Evolutionary conservation across 2,888 invertebrate species (phyloP).

Genomic region (Lordiphosa andalusiaca): DNA sequence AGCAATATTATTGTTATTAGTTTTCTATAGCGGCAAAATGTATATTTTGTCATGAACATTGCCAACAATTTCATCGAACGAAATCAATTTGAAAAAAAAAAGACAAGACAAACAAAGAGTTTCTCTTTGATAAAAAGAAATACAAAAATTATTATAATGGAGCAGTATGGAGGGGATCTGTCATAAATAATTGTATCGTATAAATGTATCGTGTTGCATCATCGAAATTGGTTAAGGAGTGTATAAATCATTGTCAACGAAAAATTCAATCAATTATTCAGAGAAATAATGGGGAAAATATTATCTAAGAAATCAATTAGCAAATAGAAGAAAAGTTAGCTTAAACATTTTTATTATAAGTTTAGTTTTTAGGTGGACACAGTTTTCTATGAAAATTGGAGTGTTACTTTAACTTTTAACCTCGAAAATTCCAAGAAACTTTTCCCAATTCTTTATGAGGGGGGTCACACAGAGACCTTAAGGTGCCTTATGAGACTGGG

Average conservation of each 20-base stretch:
- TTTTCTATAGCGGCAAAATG: slow-evolving; percentile 55
- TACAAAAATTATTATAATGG: slow-evolving; percentile 21
- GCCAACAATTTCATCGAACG: slow-evolving; percentile 25
- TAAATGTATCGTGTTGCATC: slow-evolving; percentile 27
- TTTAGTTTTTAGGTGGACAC: too few relatives aligned
- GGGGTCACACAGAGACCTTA: too few relatives aligned
- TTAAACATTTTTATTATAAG: too few relatives aligned
- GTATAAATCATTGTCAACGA: too few relatives aligned
- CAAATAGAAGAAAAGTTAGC: background rate
- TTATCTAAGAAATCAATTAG: background rate
- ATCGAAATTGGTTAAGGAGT: slow-evolving; percentile 2
- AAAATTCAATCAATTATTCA: too few relatives aligned
- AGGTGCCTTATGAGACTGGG: too few relatives aligned
- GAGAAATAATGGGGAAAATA: too few relatives aligned
- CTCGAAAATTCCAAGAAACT: too few relatives aligned
- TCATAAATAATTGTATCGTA: slow-evolving; percentile 14
- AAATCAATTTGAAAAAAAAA: slow-evolving; percentile 47
- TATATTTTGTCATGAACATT: slow-evolving; percentile 35
- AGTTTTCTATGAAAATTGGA: too few relatives aligned
- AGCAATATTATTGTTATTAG: slow-evolving; percentile 70
- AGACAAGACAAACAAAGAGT: slow-evolving; percentile 35
- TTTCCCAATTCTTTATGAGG: too few relatives aligned
- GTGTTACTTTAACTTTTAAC: too few relatives aligned
- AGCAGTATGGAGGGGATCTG: slow-evolving; percentile 6
- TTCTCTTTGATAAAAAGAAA: slow-evolving; percentile 48